A percentile compares a stretch with the other conserved stretches of the same genome.
Evolutionary conservation across 2,888 invertebrate species (phyloP).

Genomic region (Scaptomyza caliginosa): DNA sequence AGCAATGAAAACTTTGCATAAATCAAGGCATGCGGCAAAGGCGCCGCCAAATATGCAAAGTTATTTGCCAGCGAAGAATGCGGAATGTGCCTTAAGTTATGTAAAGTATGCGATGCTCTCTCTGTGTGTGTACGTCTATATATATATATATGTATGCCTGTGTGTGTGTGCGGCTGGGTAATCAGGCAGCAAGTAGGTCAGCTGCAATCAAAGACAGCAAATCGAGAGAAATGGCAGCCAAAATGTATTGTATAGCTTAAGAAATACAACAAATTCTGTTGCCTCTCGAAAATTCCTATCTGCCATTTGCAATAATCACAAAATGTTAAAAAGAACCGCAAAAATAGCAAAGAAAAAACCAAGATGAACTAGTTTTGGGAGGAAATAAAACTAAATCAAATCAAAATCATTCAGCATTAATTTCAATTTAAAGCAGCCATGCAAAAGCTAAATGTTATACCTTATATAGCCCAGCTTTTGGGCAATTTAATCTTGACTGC

Average conservation of each 20-base stretch:
- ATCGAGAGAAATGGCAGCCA: slow-evolving; percentile 65
- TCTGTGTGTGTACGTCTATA: not conserved
- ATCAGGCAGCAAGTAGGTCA: slow-evolving; percentile 77
- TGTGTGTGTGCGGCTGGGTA: slow-evolving; percentile 52
- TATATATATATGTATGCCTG: not conserved
- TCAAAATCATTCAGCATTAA: not conserved
- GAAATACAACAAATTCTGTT: slow-evolving; percentile 35
- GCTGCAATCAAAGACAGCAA: slow-evolving; percentile 74
- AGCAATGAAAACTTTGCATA: slow-evolving; percentile 59
- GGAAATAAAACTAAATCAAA: not conserved
- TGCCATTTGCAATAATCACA: slow-evolving; percentile 24
- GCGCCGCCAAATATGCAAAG: slow-evolving; percentile 71
- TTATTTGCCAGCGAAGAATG: slow-evolving; percentile 68
- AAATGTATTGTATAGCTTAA: slow-evolving; percentile 59
- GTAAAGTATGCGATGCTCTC: slow-evolving; percentile 58
- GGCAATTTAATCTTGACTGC: slow-evolving; percentile 54
- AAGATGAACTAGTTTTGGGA: no score
- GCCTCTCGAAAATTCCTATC: slow-evolving; percentile 23
- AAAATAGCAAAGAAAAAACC: not conserved
- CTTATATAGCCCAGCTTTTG: not conserved
- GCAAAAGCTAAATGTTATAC: slow-evolving; percentile 8
- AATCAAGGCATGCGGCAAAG: slow-evolving; percentile 67
- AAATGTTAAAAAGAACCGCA: slow-evolving; percentile 1
- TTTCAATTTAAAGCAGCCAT: not conserved
- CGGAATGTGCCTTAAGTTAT: slow-evolving; percentile 69